These are phyloP conservation scores for Gastrophryne carolinensis DNA, from an alignment of 2,797 vertebrate species.

Conservation along the genomic window DNA sequence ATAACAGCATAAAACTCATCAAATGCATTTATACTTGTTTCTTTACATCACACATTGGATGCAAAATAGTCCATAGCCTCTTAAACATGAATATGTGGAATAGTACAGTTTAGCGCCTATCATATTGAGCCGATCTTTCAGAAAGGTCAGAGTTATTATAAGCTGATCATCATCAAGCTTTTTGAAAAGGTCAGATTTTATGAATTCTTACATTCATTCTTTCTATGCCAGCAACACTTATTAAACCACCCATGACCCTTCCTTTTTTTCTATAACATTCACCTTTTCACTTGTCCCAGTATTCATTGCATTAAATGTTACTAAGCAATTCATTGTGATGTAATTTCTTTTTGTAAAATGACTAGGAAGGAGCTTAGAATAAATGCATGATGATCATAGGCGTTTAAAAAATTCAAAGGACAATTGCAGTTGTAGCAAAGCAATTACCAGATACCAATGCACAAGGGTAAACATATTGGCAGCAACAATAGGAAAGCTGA, in stretches of 20 bases:
- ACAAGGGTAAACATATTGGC: no score
- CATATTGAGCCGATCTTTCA: background rate
- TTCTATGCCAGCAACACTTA: constrained; percentile 22
- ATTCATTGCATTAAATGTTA: constrained; percentile 34
- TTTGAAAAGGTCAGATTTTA: constrained; percentile 49
- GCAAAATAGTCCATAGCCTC: constrained; percentile 23
- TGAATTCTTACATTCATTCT: constrained; percentile 43
- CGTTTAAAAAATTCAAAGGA: background rate
- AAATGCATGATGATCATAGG: background rate
- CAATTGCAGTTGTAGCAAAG: background rate
- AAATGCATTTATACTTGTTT: background rate
- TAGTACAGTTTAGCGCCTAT: constrained; percentile 34
- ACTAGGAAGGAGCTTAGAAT: background rate
- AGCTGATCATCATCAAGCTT: constrained; percentile 37
- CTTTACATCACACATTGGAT: background rate
- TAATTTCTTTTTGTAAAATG: background rate
- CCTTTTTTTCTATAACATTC: constrained; percentile 34
- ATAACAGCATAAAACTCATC: background rate
- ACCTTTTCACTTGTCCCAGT: constrained; percentile 23
- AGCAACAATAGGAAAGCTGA: no score
- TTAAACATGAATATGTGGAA: constrained; percentile 16
- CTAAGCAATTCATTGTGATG: constrained; percentile 7
- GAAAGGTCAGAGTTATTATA: constrained; percentile 49
- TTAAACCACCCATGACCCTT: constrained; percentile 16
- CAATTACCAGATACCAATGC: background rate